Evolutionary conservation across 2,113 vertebrate genomes (phyloP), one percentile per base, ranked within the genome.

Genomic region (Hystrix brachyura): DNA sequence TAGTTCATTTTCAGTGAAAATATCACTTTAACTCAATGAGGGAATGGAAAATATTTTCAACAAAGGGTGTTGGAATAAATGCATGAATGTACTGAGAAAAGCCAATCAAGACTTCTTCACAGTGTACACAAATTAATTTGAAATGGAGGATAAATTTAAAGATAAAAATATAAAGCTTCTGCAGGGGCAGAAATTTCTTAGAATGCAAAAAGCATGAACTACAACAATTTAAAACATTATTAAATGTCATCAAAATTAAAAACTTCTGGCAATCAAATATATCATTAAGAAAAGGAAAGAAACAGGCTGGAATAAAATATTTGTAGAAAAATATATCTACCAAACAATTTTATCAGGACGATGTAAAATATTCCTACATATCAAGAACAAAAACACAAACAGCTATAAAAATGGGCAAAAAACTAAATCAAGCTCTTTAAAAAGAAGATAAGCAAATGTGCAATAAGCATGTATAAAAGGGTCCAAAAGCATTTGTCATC

Each of bases 191-290:
- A 80, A 5, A 19, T 80, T 91, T 92, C 32, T 84, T 65, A 91
- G 48, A 93, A n/a, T 67, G 21, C 23, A 85, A 80, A 84, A 85
- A 65, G 9, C 5, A 34, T 12, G 11, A 80, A 78, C 13, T 9
- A 89, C 34, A 92, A 53, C 48, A 83, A 46, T 94, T 29, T n/a
- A 96, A 80, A 67, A 38, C 9, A 53, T 51, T 85, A 87, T 25
- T 51, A 59, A 23, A 82, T 13, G 46, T 97, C 6, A 86, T 82
- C 32, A 87, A 89, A 92, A 51, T 64, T 55, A 76, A 92, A 90
- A 93, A 57, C 23, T 34, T 43, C 29, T 85, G 51, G 27, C 3
- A 71, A 81, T 95, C 17, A 71, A 46, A 79, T 84, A 76, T 5
- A 69, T 25, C 12, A 71, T 34, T 89, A 72, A 89, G 17, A 65